These are phyloP conservation scores for Calliopsis andreniformis DNA, from an alignment of 1,140 invertebrate genomes.

Conservation along the genomic window DNA sequence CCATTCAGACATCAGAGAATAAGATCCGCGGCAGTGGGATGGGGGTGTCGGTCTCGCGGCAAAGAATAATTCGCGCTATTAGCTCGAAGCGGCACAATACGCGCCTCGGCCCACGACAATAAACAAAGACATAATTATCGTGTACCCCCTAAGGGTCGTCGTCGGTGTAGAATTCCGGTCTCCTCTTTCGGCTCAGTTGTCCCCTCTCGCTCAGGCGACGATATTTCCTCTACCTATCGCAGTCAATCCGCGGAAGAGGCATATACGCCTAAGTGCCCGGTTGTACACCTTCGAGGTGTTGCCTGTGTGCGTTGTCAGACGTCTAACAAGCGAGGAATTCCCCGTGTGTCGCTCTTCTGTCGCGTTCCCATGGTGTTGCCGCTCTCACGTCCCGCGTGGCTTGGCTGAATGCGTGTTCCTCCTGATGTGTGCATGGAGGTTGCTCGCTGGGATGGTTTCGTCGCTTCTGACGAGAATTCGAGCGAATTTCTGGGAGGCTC, in stretches of 20 bases:
- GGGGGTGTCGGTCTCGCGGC: constrained; percentile 65
- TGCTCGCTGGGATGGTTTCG: not conserved
- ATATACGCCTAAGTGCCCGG: not conserved
- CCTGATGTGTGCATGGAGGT: not conserved
- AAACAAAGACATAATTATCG: constrained; percentile 77
- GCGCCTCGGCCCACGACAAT: constrained; percentile 66
- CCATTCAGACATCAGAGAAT: constrained; percentile 57
- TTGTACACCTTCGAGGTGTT: constrained; percentile 1
- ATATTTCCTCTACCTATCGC: not conserved
- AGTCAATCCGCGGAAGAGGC: constrained; percentile 11
- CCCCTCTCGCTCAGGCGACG: not conserved
- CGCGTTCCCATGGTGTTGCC: constrained; percentile 23
- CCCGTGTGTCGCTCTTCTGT: constrained; percentile 8
- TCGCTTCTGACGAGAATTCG: not conserved
- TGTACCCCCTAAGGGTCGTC: constrained; percentile 18
- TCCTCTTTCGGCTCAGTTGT: not conserved
- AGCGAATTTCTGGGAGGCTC: not conserved
- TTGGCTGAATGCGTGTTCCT: not conserved
- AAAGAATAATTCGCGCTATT: constrained; percentile 78
- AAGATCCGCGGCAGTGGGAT: constrained; percentile 18
- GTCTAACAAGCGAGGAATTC: constrained; percentile 15
- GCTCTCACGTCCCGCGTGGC: constrained; percentile 26
- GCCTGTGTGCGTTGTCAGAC: not conserved
- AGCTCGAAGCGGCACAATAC: constrained; percentile 70
- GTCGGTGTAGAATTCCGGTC: constrained; percentile 47